These are phyloP conservation scores for Nomada lathburiana DNA, from an alignment of 2,888 invertebrate genomes.

Conservation along the genomic window DNA sequence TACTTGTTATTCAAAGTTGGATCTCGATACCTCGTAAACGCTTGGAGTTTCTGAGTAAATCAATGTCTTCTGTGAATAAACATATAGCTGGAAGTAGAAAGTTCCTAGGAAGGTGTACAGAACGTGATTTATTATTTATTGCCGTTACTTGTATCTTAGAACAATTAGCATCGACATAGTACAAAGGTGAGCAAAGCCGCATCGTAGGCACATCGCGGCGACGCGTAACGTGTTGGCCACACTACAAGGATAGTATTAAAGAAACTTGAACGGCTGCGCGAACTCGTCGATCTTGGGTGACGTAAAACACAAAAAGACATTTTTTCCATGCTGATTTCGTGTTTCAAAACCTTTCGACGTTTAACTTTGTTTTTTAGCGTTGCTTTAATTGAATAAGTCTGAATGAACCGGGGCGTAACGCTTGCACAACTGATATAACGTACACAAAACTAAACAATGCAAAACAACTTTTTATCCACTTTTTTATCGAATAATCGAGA, in stretches of 20 bases:
- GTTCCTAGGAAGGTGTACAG: constrained; percentile 68
- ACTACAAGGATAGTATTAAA: constrained; percentile 22
- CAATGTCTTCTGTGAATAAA: constrained; percentile 65
- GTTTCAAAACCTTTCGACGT: constrained; percentile 19
- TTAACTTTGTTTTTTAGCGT: constrained; percentile 2
- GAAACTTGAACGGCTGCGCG: constrained; percentile 18
- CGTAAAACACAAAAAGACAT: constrained; percentile 31
- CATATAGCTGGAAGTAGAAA: constrained; percentile 66
- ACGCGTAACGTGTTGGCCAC: constrained; percentile 26
- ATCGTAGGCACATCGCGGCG: constrained; percentile 32
- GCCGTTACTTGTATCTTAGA: constrained; percentile 58
- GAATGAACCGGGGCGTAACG: constrained; percentile 7
- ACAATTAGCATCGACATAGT: constrained; percentile 66
- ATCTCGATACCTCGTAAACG: constrained; percentile 61
- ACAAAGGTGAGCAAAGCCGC: constrained; percentile 54
- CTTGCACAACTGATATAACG: constrained; percentile 16
- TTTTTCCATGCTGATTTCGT: constrained; percentile 4
- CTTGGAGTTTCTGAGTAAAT: constrained; percentile 63
- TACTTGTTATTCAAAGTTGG: constrained; percentile 62
- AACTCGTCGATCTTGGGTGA: constrained; percentile 12
- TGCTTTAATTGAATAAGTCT: constrained; percentile 23
- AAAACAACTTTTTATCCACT: constrained; percentile 17
- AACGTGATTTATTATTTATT: constrained; percentile 52
- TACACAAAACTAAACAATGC: not conserved
- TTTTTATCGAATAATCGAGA: constrained; percentile 17